phyloP scores from a whole-genome alignment of 2,113 vertebrate species.

The Nibea coibor region DNA sequence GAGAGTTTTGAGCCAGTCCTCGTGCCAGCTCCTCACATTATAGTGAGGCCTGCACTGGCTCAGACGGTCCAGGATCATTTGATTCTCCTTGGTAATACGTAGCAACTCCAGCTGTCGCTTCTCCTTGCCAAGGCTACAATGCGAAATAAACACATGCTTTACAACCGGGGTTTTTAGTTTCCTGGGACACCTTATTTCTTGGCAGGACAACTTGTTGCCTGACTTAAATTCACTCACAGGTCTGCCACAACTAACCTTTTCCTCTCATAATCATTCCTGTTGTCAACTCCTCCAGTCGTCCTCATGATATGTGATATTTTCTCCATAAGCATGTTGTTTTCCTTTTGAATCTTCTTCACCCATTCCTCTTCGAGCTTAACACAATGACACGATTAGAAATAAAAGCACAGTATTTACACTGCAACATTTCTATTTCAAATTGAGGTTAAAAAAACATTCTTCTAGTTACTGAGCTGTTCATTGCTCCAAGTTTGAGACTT shows the following conservation, averaged over 20 bases:
- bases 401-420: neutral
- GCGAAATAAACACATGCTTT: conserved; percentile 21
- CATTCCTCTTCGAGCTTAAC: conserved; percentile 78
- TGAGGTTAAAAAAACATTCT: neutral
- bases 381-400: neutral
- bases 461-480: neutral
- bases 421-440: neutral
- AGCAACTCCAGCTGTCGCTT: conserved; percentile 76
- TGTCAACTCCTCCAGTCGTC: conserved; percentile 74
- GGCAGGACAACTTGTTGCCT: neutral
- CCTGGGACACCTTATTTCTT: neutral
- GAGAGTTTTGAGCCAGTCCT: conserved; percentile 80
- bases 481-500: too few relatives aligned
- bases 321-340: conserved; percentile 82
- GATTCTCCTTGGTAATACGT: conserved; percentile 80
- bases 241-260: conserved; percentile 79
- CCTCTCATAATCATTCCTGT: conserved; percentile 72
- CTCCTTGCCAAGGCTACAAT: conserved; percentile 73
- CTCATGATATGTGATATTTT: conserved; percentile 82
- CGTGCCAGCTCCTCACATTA: conserved; percentile 73
- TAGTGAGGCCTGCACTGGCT: conserved; percentile 74
- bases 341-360: conserved; percentile 74
- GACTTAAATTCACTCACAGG: neutral
- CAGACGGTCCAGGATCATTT: conserved; percentile 72
- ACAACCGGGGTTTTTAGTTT: conserved; percentile 10